Base-by-base conservation (phyloP, 2,797 vertebrate genomes). In the Xerus rutilus region DNA sequence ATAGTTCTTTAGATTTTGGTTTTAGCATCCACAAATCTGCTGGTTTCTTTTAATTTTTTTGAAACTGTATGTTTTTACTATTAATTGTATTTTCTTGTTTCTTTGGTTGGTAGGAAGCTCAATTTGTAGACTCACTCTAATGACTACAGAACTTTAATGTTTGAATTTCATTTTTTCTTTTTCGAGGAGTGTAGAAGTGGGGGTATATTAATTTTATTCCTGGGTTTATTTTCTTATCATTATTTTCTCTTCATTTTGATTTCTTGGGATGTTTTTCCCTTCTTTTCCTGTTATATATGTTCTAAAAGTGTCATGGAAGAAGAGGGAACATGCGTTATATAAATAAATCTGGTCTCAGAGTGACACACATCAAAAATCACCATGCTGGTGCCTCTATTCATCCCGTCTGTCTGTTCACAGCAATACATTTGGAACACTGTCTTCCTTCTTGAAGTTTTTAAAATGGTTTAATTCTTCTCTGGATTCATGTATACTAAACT, bases 181-280 rank as follows among this genome's bases (percentile, higher is more conserved):
- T 32, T 65, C 35, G 32, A 23, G 30, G 6, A 57, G 10, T 25
- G 11, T 52, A 13, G 32, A 43, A 15, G 25, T 74, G 57, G 9
- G 23, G 15, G 2, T 67, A 1, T 23, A 79, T 64, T 77, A 76
- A 70, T 93, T 93, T 85, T 94, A 77, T 79, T 13, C 1, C 72
- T 78, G 17, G 65, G 17, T 96, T 96, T 82, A 85, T 90, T 91
- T 95, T 78, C 32, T 96, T 76, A 69, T 6, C 43, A 43, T 20
- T 88, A 77, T 79, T 93, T 94, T 85, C 62, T 88, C 39, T 95
- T 95, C 15, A 73, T 12, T 89, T 15, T 32, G 25, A 93, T 49
- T 67, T 32, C 17, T 95, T 82, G 25, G 25, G 21, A 17, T 43
- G 7, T 52, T 77, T 74, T 54, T 67, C 9, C 49, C n/a, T 81